Conservation (phyloP, 2,113 vertebrate genomes). For the Eolophus roseicapilla region DNA sequence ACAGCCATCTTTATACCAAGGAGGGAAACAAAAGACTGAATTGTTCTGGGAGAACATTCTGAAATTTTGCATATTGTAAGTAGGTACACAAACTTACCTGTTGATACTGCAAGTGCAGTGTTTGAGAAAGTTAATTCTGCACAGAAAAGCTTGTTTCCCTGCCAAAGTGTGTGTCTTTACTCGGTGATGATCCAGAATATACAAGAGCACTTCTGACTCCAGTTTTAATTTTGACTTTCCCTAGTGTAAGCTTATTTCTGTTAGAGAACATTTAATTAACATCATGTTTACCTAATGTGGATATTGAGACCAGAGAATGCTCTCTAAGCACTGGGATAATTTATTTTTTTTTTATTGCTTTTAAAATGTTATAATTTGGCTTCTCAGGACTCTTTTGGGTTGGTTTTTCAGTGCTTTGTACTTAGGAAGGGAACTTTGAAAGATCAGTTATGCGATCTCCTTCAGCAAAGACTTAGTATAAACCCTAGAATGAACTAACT, state of each 20-base stretch:
- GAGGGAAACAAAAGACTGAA: background rate
- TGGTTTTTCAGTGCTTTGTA: background rate
- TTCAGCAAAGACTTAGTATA: background rate
- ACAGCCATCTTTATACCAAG: background rate
- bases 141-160: background rate
- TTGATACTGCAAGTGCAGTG: background rate
- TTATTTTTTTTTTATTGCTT: background rate
- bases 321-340: background rate
- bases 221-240: background rate
- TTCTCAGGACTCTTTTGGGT: background rate
- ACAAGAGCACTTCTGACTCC: background rate
- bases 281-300: background rate
- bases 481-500: background rate
- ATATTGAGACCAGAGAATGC: background rate
- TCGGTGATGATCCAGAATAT: background rate
- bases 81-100: background rate
- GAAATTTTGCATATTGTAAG: background rate
- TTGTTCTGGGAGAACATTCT: background rate
- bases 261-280: background rate
- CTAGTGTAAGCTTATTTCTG: background rate
- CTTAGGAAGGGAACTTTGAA: background rate
- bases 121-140: background rate
- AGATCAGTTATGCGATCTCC: background rate
- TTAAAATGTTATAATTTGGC: background rate
- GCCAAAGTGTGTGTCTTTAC: background rate